Base-by-base conservation (phyloP, 2,888 invertebrate genomes). In the Hedya salicella region DNA sequence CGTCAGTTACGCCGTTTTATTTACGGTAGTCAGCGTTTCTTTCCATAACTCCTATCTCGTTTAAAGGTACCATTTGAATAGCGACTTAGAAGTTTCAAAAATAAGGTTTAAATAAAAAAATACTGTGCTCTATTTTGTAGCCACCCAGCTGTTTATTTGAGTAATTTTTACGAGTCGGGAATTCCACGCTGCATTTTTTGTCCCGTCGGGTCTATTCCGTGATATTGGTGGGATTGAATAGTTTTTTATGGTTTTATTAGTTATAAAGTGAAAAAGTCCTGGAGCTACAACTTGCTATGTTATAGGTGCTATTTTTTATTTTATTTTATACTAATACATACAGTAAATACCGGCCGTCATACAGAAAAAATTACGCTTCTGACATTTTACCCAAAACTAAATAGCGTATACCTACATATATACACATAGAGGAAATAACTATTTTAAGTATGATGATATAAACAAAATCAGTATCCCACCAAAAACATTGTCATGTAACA, bases 121-220 rank as follows among this genome's bases (percentile, higher is more conserved):
- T n/a, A n/a, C n/a, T n/a, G n/a, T 21, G 42, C 25, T 56, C 40
- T 42, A 56, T 56, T 56, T 42, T 56, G 56, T 13, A n/a, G 14
- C 9, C 54, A 32, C 17, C 9, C 11, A 40, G 50, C 52, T 44
- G 52, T 42, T 39, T 16, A 50, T 61, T 52, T 42, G 44, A 30
- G 30, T 25, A 17, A 19, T 49, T 63, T 62, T 49, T 49, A 56
- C 30, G 25, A 25, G 39, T 30, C 39, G 56, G 49, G 48, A 40
- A 56, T 49, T 40, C 63, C 42, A 14, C 25, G 30, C 6, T 40
- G 54, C 40, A 19, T 56, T 63, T 63, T 56, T 56, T 49, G 56
- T 3, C 21, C 40, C 30, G 56, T 56, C 17, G 30, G 48, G 48
- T 32, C 21, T 14, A 4, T 6, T 17, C 42, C 16, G 40, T 42